Base-by-base conservation (phyloP, 2,797 vertebrate species). In the Protonibea diacanthus region DNA sequence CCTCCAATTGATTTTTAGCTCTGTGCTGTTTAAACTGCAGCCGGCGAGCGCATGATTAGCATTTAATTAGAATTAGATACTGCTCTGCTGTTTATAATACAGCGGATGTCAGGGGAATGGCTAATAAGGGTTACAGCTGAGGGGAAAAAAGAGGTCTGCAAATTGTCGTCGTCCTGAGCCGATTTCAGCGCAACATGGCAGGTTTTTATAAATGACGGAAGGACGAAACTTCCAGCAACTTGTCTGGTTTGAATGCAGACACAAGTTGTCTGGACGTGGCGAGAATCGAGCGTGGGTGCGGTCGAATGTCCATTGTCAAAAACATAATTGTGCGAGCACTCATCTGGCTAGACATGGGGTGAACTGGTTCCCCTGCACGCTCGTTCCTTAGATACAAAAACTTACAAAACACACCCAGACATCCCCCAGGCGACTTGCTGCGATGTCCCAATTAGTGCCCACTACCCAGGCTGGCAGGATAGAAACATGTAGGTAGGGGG, bases 381-480 rank as follows among this genome's bases (percentile, higher is more conserved):
- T 64, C 18, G 7, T 66, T 80, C 71, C 80, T 77, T 38, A 27
- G 63, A 90, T 60, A 77, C 71, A 78, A 80, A 81, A 76, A 75
- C 53, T 2, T 33, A 10, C 58, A 78, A 62, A 68, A 53, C 4
- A 3, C 56, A 51, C 69, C 57, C 78, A 20, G 13, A 70, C 49
- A 63, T 38, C 81, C 92, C 90, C 12, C 25, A 78, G 91, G 94
- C 78, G 3, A 81, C 81, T 82, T 78, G 51, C 82, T 55, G 84
- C 74, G 38, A 85, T 70, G 86, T 87, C 91, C 93, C 93, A 95
- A 94, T 95, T 96, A 94, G 89, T 88, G 79, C 83, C 91, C 88
- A 77, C 81, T 77, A 51, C 69, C 74, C 84, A 58, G 82, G 48
- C 90, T 92, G 88, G 88, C 80, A 84, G 61, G 76, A 84, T 86